These are phyloP conservation scores for Zosterops hypoxanthus DNA, from an alignment of 2,113 vertebrate species.

Conservation along the genomic window DNA sequence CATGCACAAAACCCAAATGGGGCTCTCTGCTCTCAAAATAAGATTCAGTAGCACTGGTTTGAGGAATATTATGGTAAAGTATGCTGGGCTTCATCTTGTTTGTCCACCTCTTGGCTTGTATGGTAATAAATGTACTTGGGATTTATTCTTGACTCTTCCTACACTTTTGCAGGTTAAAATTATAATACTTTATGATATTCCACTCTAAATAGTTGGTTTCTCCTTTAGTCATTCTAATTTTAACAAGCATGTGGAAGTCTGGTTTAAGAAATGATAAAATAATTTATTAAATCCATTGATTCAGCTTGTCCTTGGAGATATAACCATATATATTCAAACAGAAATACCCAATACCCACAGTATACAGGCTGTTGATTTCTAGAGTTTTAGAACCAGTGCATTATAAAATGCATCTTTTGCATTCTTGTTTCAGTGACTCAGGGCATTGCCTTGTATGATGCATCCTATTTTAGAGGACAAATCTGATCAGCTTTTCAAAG, in stretches of 20 bases:
- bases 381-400: background rate
- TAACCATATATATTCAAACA: background rate
- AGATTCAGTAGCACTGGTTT: background rate
- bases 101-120: background rate
- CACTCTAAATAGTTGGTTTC: background rate
- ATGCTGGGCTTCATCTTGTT: background rate
- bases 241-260: background rate
- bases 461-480: background rate
- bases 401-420: background rate
- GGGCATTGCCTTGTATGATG: accelerated
- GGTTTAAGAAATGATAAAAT: background rate
- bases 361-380: background rate
- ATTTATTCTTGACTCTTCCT: background rate
- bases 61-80: background rate
- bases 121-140: background rate
- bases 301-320: background rate
- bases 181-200: accelerated
- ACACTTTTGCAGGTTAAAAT: background rate
- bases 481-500: background rate
- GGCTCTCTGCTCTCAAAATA: background rate
- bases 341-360: background rate
- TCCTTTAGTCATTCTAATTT: background rate
- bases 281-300: background rate
- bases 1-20: background rate
- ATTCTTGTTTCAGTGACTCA: background rate